phyloP scores from a whole-genome alignment of 2,113 vertebrate genomes.

The Chionodraco myersi region DNA sequence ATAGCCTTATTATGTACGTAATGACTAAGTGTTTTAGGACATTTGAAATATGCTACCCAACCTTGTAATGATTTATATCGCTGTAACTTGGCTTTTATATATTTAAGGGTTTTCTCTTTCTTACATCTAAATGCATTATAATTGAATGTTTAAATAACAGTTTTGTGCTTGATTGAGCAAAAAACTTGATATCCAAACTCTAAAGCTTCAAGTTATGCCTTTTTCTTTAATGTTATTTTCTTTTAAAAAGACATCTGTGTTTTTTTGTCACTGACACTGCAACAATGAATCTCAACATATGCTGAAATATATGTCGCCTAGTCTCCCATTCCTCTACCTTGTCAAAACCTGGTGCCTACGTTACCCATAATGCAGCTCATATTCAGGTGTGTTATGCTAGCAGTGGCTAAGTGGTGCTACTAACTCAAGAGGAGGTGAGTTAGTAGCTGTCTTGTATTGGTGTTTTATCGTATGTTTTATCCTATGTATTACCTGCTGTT shows the following conservation, averaged over 20 bases:
- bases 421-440: no score
- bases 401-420: no score
- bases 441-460: no score
- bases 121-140: background rate
- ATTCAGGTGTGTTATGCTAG: background rate
- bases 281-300: no score
- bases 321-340: background rate
- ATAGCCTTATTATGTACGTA: slow-evolving; percentile 12
- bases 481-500: no score
- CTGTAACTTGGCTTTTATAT: background rate
- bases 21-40: background rate
- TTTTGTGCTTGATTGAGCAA: background rate
- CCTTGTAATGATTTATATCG: background rate
- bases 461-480: no score
- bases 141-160: background rate
- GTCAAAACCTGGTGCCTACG: background rate
- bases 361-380: background rate
- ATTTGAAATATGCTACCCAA: background rate
- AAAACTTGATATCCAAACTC: background rate
- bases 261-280: no score
- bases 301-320: no score
- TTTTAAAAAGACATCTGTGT: background rate
- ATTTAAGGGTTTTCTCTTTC: background rate
- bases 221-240: background rate
- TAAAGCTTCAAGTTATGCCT: background rate